Conservation (phyloP, 1,140 invertebrate species). For the Pemphigus obesinymphae region DNA sequence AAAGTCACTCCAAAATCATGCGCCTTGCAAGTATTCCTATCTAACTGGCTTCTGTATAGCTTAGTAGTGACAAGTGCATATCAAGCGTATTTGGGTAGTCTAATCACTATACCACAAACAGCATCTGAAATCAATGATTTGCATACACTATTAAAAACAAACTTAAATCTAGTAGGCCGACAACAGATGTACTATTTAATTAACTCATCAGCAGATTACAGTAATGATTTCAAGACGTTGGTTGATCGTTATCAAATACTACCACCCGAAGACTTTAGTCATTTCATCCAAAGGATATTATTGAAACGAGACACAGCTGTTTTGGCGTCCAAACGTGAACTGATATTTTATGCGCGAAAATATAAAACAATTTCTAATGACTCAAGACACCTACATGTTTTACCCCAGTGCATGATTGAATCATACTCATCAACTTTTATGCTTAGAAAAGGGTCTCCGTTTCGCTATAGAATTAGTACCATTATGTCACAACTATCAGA, state of each 20-base stretch:
- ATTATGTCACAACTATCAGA: constrained; percentile 45
- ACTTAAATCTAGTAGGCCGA: constrained; percentile 45
- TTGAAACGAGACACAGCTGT: constrained; percentile 44
- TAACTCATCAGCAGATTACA: constrained; percentile 45
- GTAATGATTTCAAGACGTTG: constrained; percentile 42
- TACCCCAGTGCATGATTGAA: constrained; percentile 44
- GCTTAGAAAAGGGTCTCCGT: constrained; percentile 45
- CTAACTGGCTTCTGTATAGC: constrained; percentile 46
- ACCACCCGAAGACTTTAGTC: constrained; percentile 44
- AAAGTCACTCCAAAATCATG: constrained; percentile 21
- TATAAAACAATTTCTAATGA: constrained; percentile 36
- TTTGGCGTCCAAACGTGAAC: constrained; percentile 44
- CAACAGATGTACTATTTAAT: constrained; percentile 47
- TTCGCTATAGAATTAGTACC: constrained; percentile 42
- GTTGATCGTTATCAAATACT: constrained; percentile 45
- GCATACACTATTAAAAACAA: constrained; percentile 43
- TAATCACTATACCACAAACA: constrained; percentile 47
- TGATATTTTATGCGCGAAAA: constrained; percentile 41
- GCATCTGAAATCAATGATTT: constrained; percentile 44
- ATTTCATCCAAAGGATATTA: constrained; percentile 43
- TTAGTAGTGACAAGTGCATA: constrained; percentile 46
- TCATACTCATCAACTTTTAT: constrained; percentile 45
- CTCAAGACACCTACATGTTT: constrained; percentile 39
- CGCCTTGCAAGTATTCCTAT: constrained; percentile 43
- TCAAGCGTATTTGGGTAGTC: constrained; percentile 47